A percentile compares a stretch with the other conserved stretches of the same genome.
phyloP scores from a whole-genome alignment of 2,888 invertebrate genomes.

The Timandra comae region DNA sequence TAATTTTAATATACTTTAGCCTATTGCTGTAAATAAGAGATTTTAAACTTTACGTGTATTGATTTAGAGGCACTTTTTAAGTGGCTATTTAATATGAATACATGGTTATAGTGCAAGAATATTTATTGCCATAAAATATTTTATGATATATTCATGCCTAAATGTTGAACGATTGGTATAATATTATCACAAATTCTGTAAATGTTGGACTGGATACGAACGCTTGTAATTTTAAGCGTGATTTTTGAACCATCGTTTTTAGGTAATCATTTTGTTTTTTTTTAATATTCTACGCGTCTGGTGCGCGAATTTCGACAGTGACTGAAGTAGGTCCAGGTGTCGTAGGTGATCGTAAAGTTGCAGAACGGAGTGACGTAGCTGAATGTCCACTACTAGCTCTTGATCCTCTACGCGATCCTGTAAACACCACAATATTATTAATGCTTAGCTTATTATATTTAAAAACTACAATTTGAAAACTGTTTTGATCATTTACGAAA shows the following conservation, averaged over 20 bases:
- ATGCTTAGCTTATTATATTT: background rate
- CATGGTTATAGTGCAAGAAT: slow-evolving; percentile 38
- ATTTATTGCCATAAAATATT: slow-evolving; percentile 47
- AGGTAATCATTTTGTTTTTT: slow-evolving; percentile 4
- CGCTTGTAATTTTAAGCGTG: slow-evolving; percentile 20
- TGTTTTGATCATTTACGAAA: no score
- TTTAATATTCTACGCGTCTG: slow-evolving; percentile 78
- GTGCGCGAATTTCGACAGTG: slow-evolving; percentile 86
- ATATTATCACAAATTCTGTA: slow-evolving; percentile 68
- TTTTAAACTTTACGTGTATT: slow-evolving; percentile 42
- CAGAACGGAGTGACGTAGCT: slow-evolving; percentile 83
- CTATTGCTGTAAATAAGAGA: slow-evolving; percentile 21
- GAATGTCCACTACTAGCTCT: slow-evolving; percentile 87
- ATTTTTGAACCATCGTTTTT: slow-evolving; percentile 1
- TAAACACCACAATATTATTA: slow-evolving; percentile 26
- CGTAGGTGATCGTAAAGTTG: slow-evolving; percentile 66
- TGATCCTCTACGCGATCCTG: slow-evolving; percentile 82
- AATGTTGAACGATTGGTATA: slow-evolving; percentile 51
- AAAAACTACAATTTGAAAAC: no score
- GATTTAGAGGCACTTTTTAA: slow-evolving; percentile 63
- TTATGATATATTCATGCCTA: slow-evolving; percentile 52
- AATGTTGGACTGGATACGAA: slow-evolving; percentile 60
- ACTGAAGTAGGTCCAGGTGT: slow-evolving; percentile 73
- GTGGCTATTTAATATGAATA: slow-evolving; percentile 46
- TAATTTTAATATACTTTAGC: slow-evolving; percentile 34